These are phyloP conservation scores for Thereva nobilitata DNA, from an alignment of 2,888 invertebrate species.

Conservation along the genomic window DNA sequence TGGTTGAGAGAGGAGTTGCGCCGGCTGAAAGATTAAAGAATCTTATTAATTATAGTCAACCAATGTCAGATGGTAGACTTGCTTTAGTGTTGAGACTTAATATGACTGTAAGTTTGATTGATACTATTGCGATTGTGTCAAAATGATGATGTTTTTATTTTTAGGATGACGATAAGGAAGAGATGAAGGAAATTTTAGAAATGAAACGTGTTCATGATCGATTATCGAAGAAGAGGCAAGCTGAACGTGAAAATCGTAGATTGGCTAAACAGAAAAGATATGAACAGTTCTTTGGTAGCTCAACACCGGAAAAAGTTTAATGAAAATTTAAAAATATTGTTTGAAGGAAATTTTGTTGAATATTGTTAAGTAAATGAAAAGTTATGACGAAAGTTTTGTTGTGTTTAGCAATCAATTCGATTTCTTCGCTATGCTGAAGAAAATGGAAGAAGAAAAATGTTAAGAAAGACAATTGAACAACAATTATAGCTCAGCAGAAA, in stretches of 20 bases:
- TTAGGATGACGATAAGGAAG: conserved; percentile 90
- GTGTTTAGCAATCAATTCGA: too few relatives aligned
- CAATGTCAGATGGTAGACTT: conserved; percentile 85
- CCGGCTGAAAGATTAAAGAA: conserved; percentile 84
- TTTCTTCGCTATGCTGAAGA: too few relatives aligned
- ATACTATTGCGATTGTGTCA: too few relatives aligned
- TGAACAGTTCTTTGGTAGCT: conserved; percentile 51
- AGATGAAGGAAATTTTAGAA: conserved; percentile 90
- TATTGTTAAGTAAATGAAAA: too few relatives aligned
- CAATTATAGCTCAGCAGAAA: too few relatives aligned
- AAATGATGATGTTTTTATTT: conserved; percentile 42
- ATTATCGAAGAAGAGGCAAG: conserved; percentile 70
- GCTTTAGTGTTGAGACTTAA: conserved; percentile 86
- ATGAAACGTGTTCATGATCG: conserved; percentile 86
- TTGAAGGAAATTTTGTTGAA: too few relatives aligned
- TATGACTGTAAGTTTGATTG: conserved; percentile 70
- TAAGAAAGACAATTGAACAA: too few relatives aligned
- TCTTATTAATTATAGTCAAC: conserved; percentile 89
- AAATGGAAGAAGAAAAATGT: too few relatives aligned
- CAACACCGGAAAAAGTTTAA: conserved; percentile 31
- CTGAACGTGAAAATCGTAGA: conserved; percentile 52
- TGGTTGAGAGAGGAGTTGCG: conserved; percentile 95
- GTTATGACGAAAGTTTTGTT: too few relatives aligned
- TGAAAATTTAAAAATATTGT: too few relatives aligned
- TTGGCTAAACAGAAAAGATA: conserved; percentile 50